Conservation (phyloP, 1,140 invertebrate species). For the Euglossa dilemma region DNA sequence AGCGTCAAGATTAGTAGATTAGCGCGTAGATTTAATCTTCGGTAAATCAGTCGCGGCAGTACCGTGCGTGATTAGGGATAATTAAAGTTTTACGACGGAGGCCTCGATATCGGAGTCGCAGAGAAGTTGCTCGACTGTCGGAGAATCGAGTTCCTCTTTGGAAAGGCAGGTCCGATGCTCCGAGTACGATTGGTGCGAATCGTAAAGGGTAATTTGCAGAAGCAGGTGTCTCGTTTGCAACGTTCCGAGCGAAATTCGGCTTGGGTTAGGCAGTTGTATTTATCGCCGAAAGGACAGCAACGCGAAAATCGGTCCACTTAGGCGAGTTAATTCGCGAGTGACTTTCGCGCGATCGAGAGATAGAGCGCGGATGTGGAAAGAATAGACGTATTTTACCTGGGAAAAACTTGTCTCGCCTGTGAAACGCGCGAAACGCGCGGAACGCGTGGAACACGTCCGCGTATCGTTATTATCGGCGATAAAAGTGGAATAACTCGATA, state of each 20-base stretch:
- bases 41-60: neutral
- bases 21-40: slow-evolving; percentile 11
- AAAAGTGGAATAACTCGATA: slow-evolving; percentile 55
- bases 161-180: neutral
- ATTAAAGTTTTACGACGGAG: slow-evolving; percentile 32
- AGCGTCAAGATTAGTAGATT: slow-evolving; percentile 24
- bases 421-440: too few relatives aligned
- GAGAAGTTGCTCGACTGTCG: neutral
- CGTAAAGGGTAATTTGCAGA: slow-evolving; percentile 51
- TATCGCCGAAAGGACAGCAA: neutral
- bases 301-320: neutral
- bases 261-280: neutral
- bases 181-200: slow-evolving; percentile 32
- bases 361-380: neutral
- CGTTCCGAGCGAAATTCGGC: neutral
- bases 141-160: neutral
- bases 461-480: slow-evolving; percentile 39
- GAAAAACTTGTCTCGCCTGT: neutral
- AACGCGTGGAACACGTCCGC: slow-evolving; percentile 9
- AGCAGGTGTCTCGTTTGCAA: slow-evolving; percentile 48
- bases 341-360: neutral
- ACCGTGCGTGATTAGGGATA: slow-evolving; percentile 33
- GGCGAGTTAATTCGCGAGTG: neutral
- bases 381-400: neutral
- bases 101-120: neutral